Conservation (phyloP, 2,113 vertebrate species). For the Chamaea fasciata region DNA sequence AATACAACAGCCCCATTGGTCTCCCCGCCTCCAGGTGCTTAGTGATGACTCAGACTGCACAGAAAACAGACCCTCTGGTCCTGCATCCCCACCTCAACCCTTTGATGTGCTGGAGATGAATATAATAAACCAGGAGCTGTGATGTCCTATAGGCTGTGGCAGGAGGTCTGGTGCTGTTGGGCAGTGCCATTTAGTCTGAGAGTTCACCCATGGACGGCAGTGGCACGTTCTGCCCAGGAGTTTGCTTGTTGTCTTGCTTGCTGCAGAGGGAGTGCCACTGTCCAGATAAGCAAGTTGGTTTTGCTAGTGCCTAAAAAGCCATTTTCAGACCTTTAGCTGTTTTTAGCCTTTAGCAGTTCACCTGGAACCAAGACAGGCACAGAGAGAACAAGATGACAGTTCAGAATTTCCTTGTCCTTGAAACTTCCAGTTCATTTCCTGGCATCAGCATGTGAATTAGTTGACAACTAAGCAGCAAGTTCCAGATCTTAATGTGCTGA, state of each 20-base stretch:
- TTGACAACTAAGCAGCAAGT: not conserved
- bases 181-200: not conserved
- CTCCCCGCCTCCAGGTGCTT: not conserved
- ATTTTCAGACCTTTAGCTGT: not conserved
- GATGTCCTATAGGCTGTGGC: not conserved
- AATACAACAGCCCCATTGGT: rapidly evolving
- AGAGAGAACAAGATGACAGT: not conserved
- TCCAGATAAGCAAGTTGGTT: not conserved
- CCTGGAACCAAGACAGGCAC: not conserved
- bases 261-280: not conserved
- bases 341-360: not conserved
- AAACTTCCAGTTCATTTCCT: not conserved
- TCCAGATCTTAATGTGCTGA: conserved; percentile 1
- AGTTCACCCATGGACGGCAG: rapidly evolving
- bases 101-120: rapidly evolving
- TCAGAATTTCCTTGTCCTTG: conserved; percentile 27
- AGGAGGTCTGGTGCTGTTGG: not conserved
- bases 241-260: rapidly evolving
- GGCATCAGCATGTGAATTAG: not conserved
- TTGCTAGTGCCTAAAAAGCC: not conserved
- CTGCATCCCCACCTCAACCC: not conserved
- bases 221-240: not conserved
- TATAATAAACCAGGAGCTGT: rapidly evolving
- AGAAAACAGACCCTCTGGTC: not conserved
- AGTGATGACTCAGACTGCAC: rapidly evolving